Evolutionary conservation across 2,113 vertebrate genomes (phyloP), one percentile per base, ranked within the genome.

Genomic region (Chaenogobius annularis): DNA sequence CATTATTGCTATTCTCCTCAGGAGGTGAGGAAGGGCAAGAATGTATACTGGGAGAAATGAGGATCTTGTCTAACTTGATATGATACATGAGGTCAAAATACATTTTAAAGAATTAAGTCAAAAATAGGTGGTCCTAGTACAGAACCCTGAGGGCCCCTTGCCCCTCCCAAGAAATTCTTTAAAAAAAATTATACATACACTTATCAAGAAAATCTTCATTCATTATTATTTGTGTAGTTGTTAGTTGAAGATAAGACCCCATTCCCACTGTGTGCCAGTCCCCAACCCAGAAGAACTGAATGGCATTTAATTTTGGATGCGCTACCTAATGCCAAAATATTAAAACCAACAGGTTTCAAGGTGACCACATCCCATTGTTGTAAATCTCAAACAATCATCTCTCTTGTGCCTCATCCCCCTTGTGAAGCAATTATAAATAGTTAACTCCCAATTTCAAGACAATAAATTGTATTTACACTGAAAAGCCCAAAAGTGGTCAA

Each of bases 401-500:
- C 26, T 26, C 55, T 58, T 58, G 22, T 14, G 22, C 22, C 22
- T 26, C 55, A 22, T 58, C 55, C 55, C 55, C 13, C 55, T 58
- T 23, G 22, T 26, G 55, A 58, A 58, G 11, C 55, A 26, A 58
- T 58, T 58, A 58, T 26, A 26, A 58, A 14, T 23, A 23, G 11
- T 58, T 22, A 11, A 58, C 55, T 58, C 55, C 23, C 23, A 58
- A 9, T 26, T 58, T 58, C 12, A 58, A 26, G 55, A 26, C 10
- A 26, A 26, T 13, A 58, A 58, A n/a, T 26, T 26, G 10, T 54
- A 54, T n/a, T 20, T 54, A 54, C 55, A 58, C 22, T 14, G 40
- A 44, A 66, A 46, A 23, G 64, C 22, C n/a, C 64, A 66, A 46
- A 66, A 20, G 19, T 68, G 58, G 68, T 40, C 52, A 48, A 55